Percentiles rank a stretch among this genome's conserved stretches.
phyloP scores from a whole-genome alignment of 2,888 invertebrate species.

The Fragum whitleyi region DNA sequence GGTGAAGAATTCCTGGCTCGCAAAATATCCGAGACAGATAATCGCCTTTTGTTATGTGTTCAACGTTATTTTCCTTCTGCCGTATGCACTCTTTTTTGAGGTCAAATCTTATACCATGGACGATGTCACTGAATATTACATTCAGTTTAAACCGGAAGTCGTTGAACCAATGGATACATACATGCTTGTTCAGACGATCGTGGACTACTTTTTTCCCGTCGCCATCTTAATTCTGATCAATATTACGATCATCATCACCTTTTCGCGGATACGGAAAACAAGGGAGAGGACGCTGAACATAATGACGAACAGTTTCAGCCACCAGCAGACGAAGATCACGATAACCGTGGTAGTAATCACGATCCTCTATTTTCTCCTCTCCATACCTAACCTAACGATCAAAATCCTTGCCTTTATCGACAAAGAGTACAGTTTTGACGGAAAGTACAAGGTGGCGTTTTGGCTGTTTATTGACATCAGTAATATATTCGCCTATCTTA shows the following conservation, averaged over 20 bases:
- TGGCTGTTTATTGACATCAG: constrained; percentile 59
- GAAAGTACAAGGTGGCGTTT: constrained; percentile 51
- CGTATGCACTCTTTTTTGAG: constrained; percentile 45
- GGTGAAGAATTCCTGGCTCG: constrained; percentile 40
- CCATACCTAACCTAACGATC: constrained; percentile 53
- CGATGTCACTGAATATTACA: constrained; percentile 47
- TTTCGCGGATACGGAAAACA: constrained; percentile 27
- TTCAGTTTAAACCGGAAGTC: constrained; percentile 35
- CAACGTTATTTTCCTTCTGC: constrained; percentile 45
- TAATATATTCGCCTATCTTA: constrained; percentile 51
- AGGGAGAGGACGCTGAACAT: constrained; percentile 20
- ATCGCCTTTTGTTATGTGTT: constrained; percentile 32
- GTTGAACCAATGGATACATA: constrained; percentile 36
- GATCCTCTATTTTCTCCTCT: constrained; percentile 40
- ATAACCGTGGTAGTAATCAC: constrained; percentile 46
- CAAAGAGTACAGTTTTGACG: constrained; percentile 56
- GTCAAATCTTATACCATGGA: constrained; percentile 29
- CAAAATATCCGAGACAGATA: constrained; percentile 35
- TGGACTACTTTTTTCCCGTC: constrained; percentile 50
- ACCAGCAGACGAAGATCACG: constrained; percentile 49
- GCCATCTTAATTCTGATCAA: constrained; percentile 32
- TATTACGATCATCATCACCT: constrained; percentile 38
- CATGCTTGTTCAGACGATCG: constrained; percentile 44
- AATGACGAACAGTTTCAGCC: neutral
- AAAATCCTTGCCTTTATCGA: constrained; percentile 51